Evolutionary conservation across 2,888 invertebrate species (phyloP), one percentile per base, ranked within the genome.

Genomic region (Apamea epomidion): DNA sequence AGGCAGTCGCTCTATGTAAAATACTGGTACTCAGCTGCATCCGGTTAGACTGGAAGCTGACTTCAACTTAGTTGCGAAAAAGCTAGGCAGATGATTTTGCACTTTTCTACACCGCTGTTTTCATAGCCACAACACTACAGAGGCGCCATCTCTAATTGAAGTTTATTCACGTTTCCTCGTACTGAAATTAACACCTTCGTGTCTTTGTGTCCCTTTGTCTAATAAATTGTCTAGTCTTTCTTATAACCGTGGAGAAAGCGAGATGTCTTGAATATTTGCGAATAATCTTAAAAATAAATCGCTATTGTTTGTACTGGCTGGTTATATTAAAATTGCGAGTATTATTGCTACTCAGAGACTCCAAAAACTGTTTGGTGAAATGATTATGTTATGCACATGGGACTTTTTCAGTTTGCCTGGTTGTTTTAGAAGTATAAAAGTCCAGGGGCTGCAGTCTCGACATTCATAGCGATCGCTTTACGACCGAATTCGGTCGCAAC

Each of bases 101-200:
- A 12, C 12, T 14, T 45, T 37, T 58, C 29, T 37, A 25, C 5
- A 12, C 48, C 70, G 76, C 77, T 58, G 2, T 62, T 71, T 1
- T 90, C 32, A 1, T 89, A 69, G 88, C 88, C 87, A 82, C 86
- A 89, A 82, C 72, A 82, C 87, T 82, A 91, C 91, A 91, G 91
- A 92, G 91, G 92, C 93, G 92, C 92, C 92, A 93, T 92, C 92
- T 91, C 94, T 95, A 96, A 96, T 96, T 95, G 95, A 94, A 95
- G 93, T 95, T 95, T 95, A 95, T 95, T 94, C 93, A 91, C 92
- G 92, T 93, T 93, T 93, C 93, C 92, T 90, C 83, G 86, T 85
- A 90, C 90, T 91, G 91, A 94, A 94, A 95, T 95, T 94, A 95
- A 94, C 94, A 94, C 94, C 93, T 94, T 89, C 87, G 91, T 45